These are phyloP conservation scores for Xiphorhynchus elegans DNA, from an alignment of 2,113 vertebrate species.

Conservation along the genomic window DNA sequence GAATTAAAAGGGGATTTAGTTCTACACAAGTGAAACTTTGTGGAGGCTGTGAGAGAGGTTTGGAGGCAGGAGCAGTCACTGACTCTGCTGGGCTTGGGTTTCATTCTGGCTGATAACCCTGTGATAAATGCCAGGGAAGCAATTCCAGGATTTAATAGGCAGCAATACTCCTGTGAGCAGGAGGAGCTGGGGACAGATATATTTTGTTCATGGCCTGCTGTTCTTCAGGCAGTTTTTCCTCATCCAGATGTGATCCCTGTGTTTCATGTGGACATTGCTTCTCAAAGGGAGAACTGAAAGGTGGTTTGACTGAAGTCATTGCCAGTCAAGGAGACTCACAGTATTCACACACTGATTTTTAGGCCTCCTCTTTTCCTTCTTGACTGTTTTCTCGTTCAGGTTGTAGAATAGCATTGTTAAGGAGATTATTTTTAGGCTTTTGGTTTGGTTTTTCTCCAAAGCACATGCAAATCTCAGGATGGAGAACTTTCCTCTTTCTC, in stretches of 20 bases:
- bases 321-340: not conserved
- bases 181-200: not conserved
- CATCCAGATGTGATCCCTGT: not conserved
- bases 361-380: not conserved
- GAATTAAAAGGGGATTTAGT: not conserved
- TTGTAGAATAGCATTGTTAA: not conserved
- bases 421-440: not conserved
- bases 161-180: not conserved
- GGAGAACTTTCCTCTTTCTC: not conserved
- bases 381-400: not conserved
- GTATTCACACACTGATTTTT: not conserved
- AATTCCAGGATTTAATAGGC: not conserved
- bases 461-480: not conserved
- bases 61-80: not conserved
- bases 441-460: not conserved
- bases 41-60: not conserved
- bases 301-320: not conserved
- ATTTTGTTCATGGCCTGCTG: not conserved
- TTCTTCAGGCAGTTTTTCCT: not conserved
- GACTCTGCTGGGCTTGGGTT: not conserved
- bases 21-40: not conserved
- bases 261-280: not conserved
- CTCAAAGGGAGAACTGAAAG: not conserved
- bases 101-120: not conserved
- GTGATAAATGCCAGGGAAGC: not conserved